Base-by-base conservation (phyloP, 2,797 vertebrate genomes). In the Malurus leucopterus region DNA sequence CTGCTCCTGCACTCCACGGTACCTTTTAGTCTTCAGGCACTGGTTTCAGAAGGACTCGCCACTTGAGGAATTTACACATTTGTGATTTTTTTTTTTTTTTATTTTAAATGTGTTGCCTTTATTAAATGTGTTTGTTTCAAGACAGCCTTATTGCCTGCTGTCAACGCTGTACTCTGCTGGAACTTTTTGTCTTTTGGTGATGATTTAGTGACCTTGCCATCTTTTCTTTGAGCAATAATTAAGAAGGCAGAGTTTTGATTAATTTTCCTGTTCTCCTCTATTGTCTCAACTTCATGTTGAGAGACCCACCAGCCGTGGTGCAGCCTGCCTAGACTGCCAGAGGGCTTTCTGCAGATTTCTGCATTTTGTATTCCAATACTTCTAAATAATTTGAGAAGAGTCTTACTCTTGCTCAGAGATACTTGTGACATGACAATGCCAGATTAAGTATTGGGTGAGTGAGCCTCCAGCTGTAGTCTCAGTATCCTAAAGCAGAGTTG, bases 51-150 rank as follows among this genome's bases (percentile, higher is more conserved):
- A 55, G 27, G 44, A 83, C n/a, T 84, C 3, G 4, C 70, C 85
- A 84, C 85, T 71, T 64, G 71, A 91, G 58, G 50, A 19, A 86
- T 92, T 86, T 30, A 93, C 68, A 81, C 43, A 2, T 50, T 29
- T 51, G 57, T 84, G 61, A 19, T 0, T 32, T 11, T 27, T 67
- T 67, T 78, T 77, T 32, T 11, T 27, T 67, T 63, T 78, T 77
- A 71, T 80, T 40, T 44, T 21, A 11, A 51, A 91, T 30, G 36
- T 90, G 78, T 90, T 93, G 93, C 88, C 75, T 95, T 91, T 79
- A 92, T 95, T 90, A 88, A 92, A 91, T 89, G 70, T 90, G 65
- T 72, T 77, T 81, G 64, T 92, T 88, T 64, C 34, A 27, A 82
- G 91, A 30, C 89, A 91, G 90, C 34, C 32, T 68, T 76, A 15